Conservation (phyloP, 2,113 vertebrate genomes). For the Crocuta crocuta region DNA sequence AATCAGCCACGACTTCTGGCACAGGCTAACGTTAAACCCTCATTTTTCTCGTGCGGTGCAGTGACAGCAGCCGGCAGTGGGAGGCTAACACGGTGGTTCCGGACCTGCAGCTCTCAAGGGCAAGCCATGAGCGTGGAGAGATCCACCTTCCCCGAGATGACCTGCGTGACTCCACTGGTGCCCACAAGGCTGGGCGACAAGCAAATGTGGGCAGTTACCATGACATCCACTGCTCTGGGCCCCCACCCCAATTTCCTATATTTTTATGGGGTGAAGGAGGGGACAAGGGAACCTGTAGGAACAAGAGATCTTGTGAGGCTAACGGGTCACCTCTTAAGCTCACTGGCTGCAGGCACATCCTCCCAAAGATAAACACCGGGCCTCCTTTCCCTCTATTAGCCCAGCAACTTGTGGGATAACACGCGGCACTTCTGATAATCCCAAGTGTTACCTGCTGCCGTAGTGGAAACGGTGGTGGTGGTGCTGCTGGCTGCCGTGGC, state of each 20-base stretch:
- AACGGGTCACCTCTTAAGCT: neutral
- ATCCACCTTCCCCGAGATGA: neutral
- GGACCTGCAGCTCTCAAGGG: neutral
- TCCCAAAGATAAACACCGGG: neutral
- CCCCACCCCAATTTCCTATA: neutral
- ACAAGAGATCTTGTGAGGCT: neutral
- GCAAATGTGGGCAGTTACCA: neutral
- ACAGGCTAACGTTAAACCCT: neutral
- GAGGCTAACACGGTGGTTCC: neutral
- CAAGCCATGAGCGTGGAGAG: neutral
- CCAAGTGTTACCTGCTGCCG: slow-evolving; percentile 89
- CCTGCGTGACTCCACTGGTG: neutral
- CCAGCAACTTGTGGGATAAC: neutral
- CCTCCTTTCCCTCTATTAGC: neutral
- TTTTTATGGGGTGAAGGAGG: neutral
- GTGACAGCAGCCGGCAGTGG: rapidly evolving
- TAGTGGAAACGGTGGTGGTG: slow-evolving; percentile 90
- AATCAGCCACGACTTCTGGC: neutral
- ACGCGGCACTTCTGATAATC: neutral
- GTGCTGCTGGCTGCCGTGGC: slow-evolving; percentile 85
- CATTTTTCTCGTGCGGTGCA: rapidly evolving
- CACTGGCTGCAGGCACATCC: neutral
- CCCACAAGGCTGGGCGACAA: neutral
- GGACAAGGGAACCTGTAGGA: neutral
- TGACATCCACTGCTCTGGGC: neutral